Percentiles rank a stretch among this genome's conserved stretches.
These are phyloP conservation scores for Thryonomys swinderianus DNA, from an alignment of 2,113 vertebrate genomes.

Conservation along the genomic window DNA sequence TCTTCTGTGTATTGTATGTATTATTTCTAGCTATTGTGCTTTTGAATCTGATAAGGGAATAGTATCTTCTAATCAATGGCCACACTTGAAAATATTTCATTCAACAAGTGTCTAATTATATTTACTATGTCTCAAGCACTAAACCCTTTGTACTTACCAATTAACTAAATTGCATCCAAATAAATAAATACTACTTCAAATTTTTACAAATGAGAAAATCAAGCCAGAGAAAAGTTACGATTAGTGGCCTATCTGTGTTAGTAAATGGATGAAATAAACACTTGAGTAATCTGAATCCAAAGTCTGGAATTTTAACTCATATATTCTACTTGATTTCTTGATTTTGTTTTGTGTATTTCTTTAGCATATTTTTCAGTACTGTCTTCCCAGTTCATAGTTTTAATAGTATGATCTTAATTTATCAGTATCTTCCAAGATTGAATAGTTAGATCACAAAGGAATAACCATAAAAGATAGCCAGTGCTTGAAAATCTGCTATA, in stretches of 20 bases:
- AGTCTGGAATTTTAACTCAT: not conserved
- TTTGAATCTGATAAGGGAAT: not conserved
- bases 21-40: not conserved
- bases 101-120: not conserved
- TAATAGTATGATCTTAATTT: not conserved
- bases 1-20: not conserved
- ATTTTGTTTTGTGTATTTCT: not conserved
- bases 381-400: not conserved
- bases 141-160: constrained; percentile 3
- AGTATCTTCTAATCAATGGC: not conserved
- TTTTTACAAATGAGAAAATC: constrained; percentile 48
- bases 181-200: not conserved
- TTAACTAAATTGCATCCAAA: constrained; percentile 38
- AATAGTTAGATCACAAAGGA: not conserved
- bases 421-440: not conserved
- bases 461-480: not conserved
- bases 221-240: not conserved
- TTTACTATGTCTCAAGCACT: not conserved
- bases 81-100: not conserved
- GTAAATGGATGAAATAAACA: not conserved
- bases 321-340: not conserved
- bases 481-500: not conserved
- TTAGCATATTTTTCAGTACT: not conserved
- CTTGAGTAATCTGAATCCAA: not conserved
- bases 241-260: not conserved